Conservation (phyloP, 2,888 invertebrate genomes). For the Euplexia lucipara region DNA sequence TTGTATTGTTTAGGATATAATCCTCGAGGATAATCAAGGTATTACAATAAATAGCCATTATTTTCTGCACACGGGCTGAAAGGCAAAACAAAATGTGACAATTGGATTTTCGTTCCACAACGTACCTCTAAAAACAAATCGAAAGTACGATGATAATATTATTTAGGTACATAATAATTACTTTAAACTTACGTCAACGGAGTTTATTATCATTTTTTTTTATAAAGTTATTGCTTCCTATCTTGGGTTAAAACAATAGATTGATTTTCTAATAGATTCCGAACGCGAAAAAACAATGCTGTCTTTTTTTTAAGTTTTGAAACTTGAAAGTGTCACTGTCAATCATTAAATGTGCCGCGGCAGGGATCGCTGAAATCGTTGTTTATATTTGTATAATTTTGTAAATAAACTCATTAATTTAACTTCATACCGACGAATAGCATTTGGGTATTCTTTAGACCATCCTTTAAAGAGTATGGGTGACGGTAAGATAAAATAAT, state of each 20-base stretch:
- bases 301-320: no score
- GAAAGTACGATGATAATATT: background rate
- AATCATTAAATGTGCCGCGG: background rate
- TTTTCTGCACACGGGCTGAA: constrained; percentile 59
- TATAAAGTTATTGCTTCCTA: no score
- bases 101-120: constrained; percentile 63
- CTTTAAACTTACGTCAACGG: no score
- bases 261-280: no score
- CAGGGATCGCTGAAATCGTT: no score
- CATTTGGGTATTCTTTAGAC: background rate
- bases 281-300: no score
- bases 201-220: no score
- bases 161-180: no score
- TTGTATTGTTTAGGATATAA: constrained; percentile 52
- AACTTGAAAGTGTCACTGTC: background rate
- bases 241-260: no score
- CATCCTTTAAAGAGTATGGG: constrained; percentile 62
- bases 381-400: constrained; percentile 12
- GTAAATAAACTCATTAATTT: background rate
- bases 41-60: constrained; percentile 61
- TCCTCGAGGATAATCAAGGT: constrained; percentile 53
- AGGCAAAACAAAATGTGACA: constrained; percentile 73
- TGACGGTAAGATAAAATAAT: constrained; percentile 65
- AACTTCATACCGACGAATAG: background rate
- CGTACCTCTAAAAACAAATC: background rate